These are phyloP conservation scores for Xestia rhomboidea DNA, from an alignment of 2,888 invertebrate species.

Conservation along the genomic window DNA sequence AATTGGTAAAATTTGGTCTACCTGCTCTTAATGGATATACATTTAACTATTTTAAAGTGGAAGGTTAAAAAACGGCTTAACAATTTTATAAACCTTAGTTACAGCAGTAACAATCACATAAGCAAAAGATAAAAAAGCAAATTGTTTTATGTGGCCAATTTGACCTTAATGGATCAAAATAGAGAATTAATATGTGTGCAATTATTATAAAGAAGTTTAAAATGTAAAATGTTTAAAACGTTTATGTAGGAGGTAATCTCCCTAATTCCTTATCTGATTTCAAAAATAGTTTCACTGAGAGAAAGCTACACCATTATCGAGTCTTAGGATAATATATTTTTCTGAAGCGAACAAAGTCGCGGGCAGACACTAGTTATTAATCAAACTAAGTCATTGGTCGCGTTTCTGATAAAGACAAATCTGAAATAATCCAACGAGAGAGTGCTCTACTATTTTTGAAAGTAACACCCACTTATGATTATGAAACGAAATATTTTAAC, in stretches of 20 bases:
- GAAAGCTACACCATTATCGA: background rate
- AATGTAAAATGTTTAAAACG: background rate
- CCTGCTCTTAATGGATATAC: constrained; percentile 41
- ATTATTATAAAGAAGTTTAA: background rate
- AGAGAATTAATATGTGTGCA: background rate
- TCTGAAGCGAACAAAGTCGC: background rate
- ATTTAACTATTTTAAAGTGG: constrained; percentile 28
- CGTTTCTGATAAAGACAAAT: background rate
- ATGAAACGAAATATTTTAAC: constrained; percentile 9
- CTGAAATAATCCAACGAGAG: background rate
- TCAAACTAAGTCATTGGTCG: background rate
- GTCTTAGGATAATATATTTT: background rate
- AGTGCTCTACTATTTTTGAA: background rate
- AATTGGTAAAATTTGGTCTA: too few species aligned
- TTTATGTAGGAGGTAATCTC: background rate
- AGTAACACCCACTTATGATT: background rate
- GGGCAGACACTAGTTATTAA: background rate
- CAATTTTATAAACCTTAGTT: background rate
- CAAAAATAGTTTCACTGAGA: background rate
- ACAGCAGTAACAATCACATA: background rate
- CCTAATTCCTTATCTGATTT: background rate
- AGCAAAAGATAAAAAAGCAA: background rate
- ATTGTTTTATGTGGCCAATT: background rate
- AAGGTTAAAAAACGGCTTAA: constrained; percentile 47
- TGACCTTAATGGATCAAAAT: background rate